Evolutionary conservation across 2,113 vertebrate species (phyloP).

Genomic region (Pluvianellus socialis): DNA sequence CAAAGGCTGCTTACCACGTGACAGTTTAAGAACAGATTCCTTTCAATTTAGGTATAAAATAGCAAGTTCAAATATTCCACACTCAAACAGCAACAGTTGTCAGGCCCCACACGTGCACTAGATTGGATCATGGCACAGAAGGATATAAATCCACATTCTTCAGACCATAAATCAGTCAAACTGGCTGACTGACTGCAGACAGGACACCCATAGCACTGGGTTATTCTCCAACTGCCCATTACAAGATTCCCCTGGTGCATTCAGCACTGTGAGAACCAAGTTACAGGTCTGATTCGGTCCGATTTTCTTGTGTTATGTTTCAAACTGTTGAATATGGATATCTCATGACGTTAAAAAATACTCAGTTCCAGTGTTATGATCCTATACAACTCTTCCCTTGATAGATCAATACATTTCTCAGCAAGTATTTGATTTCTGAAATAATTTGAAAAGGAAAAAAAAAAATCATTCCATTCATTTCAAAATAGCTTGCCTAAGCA

Average conservation of each 20-base stretch:
- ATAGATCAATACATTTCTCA: constrained; percentile 21
- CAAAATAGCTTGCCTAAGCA: constrained; percentile 28
- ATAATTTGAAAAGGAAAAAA: background rate
- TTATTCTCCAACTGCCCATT: constrained; percentile 6
- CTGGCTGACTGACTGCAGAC: background rate
- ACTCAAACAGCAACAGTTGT: background rate
- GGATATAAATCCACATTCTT: constrained; percentile 10
- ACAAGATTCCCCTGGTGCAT: background rate
- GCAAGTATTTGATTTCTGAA: constrained; percentile 11
- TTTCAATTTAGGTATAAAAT: constrained; percentile 34
- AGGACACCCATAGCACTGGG: background rate
- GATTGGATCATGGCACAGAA: background rate
- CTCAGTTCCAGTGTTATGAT: background rate
- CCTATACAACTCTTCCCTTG: background rate
- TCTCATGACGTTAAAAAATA: background rate
- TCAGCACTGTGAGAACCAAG: background rate
- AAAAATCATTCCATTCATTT: constrained; percentile 11
- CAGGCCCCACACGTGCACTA: background rate
- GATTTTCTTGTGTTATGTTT: background rate
- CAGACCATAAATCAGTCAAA: constrained; percentile 29
- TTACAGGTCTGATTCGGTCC: background rate
- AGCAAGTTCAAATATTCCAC: background rate
- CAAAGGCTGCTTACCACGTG: background rate
- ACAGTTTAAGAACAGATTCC: background rate
- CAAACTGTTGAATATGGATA: constrained; percentile 24